Conservation (phyloP, 2,888 invertebrate genomes). For the Panzeria rudis region DNA sequence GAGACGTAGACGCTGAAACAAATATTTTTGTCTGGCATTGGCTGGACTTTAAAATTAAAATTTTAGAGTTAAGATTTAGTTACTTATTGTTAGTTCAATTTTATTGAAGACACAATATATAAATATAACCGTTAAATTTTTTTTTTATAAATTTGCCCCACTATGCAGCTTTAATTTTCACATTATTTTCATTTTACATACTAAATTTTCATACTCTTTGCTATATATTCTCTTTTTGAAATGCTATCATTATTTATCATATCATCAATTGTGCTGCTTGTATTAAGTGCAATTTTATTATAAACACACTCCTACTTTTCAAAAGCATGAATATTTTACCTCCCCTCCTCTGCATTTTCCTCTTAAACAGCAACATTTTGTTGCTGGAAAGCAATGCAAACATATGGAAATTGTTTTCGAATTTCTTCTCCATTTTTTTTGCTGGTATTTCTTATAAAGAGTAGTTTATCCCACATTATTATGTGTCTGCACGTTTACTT, state of each 20-base stretch:
- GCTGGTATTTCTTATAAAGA: constrained; percentile 4
- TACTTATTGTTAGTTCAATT: too few species aligned
- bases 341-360: not conserved
- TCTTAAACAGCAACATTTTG: constrained; percentile 24
- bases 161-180: not conserved
- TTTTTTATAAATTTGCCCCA: not conserved
- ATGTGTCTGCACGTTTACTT: constrained; percentile 67
- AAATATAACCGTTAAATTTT: too few species aligned
- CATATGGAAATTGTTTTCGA: constrained; percentile 59
- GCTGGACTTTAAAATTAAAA: too few species aligned
- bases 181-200: not conserved
- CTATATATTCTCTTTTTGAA: constrained; percentile 27
- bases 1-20: too few species aligned
- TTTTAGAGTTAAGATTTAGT: too few species aligned
- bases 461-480: constrained; percentile 58
- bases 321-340: not conserved
- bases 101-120: too few species aligned
- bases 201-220: not conserved
- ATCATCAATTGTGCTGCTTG: constrained; percentile 51
- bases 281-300: constrained; percentile 64
- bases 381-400: constrained; percentile 12
- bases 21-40: too few species aligned
- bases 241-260: constrained; percentile 59
- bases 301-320: constrained; percentile 25
- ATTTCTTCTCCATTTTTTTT: not conserved